Evolutionary conservation across 2,113 vertebrate species (phyloP).

Genomic region (Proterorhinus semilunaris): DNA sequence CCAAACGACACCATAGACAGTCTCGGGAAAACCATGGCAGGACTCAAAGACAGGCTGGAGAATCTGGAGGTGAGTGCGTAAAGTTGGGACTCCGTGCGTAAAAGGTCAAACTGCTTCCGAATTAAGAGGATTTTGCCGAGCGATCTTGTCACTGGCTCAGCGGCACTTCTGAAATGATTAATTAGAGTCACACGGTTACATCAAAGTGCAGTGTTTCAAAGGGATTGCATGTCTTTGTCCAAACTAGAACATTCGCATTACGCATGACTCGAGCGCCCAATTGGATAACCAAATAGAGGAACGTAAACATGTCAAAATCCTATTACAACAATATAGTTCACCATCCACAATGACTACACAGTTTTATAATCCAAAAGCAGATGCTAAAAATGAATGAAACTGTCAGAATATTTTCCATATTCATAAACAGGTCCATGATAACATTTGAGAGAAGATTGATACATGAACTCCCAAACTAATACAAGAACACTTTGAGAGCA

Average conservation of each 20-base stretch:
- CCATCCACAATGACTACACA: too few species aligned
- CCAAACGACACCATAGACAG: slow-evolving; percentile 87
- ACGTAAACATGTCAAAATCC: neutral
- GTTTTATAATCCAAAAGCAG: too few species aligned
- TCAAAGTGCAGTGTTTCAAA: neutral
- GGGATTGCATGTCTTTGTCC: slow-evolving; percentile 10
- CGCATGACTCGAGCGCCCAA: neutral
- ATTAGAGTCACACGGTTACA: neutral
- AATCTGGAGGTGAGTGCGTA: slow-evolving; percentile 84
- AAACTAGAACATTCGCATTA: slow-evolving; percentile 1
- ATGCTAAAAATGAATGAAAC: too few species aligned
- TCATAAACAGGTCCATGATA: neutral
- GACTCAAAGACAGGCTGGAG: slow-evolving; percentile 91
- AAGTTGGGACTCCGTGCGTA: neutral
- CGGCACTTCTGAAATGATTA: slow-evolving; percentile 8
- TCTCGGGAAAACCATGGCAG: slow-evolving; percentile 92
- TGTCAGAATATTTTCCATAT: neutral
- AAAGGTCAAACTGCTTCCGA: slow-evolving; percentile 37
- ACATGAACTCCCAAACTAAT: too few species aligned
- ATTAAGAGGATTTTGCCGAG: slow-evolving; percentile 17
- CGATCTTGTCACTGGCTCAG: neutral
- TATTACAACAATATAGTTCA: neutral
- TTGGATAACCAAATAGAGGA: neutral
- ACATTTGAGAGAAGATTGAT: too few species aligned
- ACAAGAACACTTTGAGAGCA: too few species aligned